phyloP scores from a whole-genome alignment of 2,113 vertebrate species.

The Grantiella picta region DNA sequence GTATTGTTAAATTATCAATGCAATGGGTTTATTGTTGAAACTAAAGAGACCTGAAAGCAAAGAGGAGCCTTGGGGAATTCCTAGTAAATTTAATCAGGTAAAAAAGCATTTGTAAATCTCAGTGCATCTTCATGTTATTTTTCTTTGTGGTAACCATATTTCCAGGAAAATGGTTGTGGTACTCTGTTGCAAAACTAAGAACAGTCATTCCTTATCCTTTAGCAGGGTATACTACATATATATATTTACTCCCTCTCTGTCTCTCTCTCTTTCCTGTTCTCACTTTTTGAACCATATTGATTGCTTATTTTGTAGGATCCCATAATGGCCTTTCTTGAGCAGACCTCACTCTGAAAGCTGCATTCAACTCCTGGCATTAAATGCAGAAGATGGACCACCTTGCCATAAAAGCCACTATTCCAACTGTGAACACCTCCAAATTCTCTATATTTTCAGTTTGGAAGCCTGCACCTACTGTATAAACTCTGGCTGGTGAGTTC shows the following conservation, averaged over 20 bases:
- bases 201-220: not conserved
- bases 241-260: not conserved
- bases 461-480: not conserved
- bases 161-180: not conserved
- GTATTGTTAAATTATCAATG: conserved; percentile 28
- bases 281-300: not conserved
- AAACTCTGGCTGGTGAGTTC: not conserved
- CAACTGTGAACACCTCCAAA: not conserved
- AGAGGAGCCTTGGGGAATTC: not conserved
- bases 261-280: not conserved
- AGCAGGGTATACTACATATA: not conserved
- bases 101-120: not conserved
- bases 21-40: conserved; percentile 16
- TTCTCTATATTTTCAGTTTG: not conserved
- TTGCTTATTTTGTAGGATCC: not conserved
- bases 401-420: not conserved
- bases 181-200: not conserved
- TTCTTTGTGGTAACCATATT: not conserved
- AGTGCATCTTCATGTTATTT: not conserved
- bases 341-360: not conserved
- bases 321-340: not conserved
- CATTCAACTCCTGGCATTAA: not conserved
- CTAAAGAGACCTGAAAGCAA: conserved; percentile 4
- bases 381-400: not conserved
- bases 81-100: conserved; percentile 20